Evolutionary conservation across 1,140 invertebrate species (phyloP), one percentile per base, ranked within the genome.

Genomic region (Heliconius nattereri): DNA sequence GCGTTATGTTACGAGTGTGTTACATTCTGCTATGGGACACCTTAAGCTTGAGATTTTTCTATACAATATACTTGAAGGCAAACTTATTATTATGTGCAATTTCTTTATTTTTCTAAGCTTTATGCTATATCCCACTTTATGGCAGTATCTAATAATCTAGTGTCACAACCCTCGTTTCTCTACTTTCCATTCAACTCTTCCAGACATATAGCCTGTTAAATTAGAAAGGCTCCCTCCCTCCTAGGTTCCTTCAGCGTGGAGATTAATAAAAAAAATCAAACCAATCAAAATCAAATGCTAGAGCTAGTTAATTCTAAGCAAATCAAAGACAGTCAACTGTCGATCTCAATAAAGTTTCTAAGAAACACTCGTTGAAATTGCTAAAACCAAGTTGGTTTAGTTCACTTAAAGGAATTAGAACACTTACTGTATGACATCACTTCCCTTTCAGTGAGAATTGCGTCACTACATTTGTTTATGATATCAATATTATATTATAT

Each of bases 381-480:
- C 60, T 66, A 26, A 66, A 66, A 66, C 60, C 60, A 66, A 66
- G 20, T 60, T 29, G 60, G 23, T 66, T 66, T 66, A 66, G 26
- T 66, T 66, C 60, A 66, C 60, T 66, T 66, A 66, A 54, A 66
- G 60, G 13, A 66, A 66, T 66, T 66, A 29, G 60, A 66, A 66
- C 60, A 66, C 60, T 60, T 66, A 66, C 60, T 66, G 60, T 66
- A 66, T 66, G 60, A 66, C 60, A 66, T 66, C 60, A 66, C 60
- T 66, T 66, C 60, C 60, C 60, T 26, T 66, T 66, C 23, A 66
- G 60, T 66, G n/a, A 66, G 6, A 29, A 66, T 66, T 26, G 13
- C 60, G 60, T 66, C 60, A 66, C 23, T 60, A 66, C 7, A n/a
- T 57, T 52, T 52, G 49, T 19, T 52, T 52, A 52, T 52, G 49